A percentile compares a stretch with the other conserved stretches of the same genome.
These are phyloP conservation scores for Athrips mouffetella DNA, from an alignment of 2,888 invertebrate genomes.

Conservation along the genomic window DNA sequence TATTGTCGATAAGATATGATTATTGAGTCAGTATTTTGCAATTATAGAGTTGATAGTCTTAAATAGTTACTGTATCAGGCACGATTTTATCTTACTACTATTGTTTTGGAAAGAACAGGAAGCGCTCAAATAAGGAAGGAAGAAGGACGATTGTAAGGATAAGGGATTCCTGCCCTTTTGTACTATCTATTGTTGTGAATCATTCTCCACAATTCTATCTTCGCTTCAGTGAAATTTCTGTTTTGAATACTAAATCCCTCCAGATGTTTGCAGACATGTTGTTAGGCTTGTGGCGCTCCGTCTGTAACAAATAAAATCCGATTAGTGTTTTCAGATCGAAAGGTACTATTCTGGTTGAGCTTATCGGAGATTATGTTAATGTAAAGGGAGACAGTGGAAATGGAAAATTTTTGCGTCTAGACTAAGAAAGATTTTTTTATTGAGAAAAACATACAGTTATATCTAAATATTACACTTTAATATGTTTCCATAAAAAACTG, in stretches of 20 bases:
- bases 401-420: no score
- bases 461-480: no score
- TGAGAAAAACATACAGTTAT: no score
- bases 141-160: constrained; percentile 30
- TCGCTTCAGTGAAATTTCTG: constrained; percentile 42
- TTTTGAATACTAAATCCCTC: constrained; percentile 34
- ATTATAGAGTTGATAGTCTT: constrained; percentile 16
- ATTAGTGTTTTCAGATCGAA: no score
- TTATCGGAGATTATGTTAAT: background rate
- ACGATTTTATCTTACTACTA: constrained; percentile 10
- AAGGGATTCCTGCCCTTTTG: constrained; percentile 28
- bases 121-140: constrained; percentile 34
- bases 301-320: constrained; percentile 54
- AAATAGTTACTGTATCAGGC: constrained; percentile 2
- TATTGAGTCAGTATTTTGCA: constrained; percentile 20
- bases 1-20: constrained; percentile 30
- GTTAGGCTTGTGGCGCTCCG: constrained; percentile 25
- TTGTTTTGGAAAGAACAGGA: constrained; percentile 23
- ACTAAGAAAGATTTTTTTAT: no score
- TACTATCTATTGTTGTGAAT: constrained; percentile 52
- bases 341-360: no score
- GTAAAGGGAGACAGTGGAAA: background rate
- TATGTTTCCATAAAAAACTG: no score
- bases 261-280: constrained; percentile 42
- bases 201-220: constrained; percentile 54